Evolutionary conservation across 2,113 vertebrate species (phyloP).

Genomic region (Myotis yumanensis): DNA sequence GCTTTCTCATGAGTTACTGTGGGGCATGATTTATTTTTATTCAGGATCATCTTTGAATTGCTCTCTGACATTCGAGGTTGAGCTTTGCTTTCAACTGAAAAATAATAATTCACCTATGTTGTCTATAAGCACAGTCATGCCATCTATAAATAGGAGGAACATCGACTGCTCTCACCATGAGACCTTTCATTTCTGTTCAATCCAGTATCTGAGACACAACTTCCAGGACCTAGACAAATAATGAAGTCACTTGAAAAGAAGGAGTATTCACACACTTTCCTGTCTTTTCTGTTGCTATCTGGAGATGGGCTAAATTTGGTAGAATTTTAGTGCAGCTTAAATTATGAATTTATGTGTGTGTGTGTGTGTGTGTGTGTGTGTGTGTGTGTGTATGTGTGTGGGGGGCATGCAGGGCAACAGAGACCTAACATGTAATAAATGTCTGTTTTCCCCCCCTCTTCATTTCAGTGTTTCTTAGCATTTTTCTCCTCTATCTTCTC

Average conservation of each 20-base stretch:
- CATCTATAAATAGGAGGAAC: conserved; percentile 5
- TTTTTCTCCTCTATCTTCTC: neutral
- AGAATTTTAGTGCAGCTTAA: neutral
- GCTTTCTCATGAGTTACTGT: conserved; percentile 50
- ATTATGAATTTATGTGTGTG: neutral
- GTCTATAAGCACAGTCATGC: conserved; percentile 5
- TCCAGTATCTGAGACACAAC: neutral
- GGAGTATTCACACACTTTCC: neutral
- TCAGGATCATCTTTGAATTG: conserved; percentile 69
- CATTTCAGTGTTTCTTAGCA: neutral
- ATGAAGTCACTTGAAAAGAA: neutral
- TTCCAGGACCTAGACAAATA: conserved; percentile 22
- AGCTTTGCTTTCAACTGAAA: conserved; percentile 62
- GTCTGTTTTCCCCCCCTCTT: neutral
- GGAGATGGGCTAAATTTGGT: neutral
- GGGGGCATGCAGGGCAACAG: accelerated
- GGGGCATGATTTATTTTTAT: conserved; percentile 66
- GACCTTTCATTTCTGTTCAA: conserved; percentile 2
- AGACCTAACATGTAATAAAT: neutral
- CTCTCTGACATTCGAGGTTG: conserved; percentile 63
- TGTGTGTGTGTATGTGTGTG: accelerated
- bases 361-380: accelerated
- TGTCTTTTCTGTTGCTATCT: conserved; percentile 3
- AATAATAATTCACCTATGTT: conserved; percentile 56
- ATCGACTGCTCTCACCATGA: neutral